phyloP scores from a whole-genome alignment of 2,888 invertebrate genomes.

The Anaspis maculata region DNA sequence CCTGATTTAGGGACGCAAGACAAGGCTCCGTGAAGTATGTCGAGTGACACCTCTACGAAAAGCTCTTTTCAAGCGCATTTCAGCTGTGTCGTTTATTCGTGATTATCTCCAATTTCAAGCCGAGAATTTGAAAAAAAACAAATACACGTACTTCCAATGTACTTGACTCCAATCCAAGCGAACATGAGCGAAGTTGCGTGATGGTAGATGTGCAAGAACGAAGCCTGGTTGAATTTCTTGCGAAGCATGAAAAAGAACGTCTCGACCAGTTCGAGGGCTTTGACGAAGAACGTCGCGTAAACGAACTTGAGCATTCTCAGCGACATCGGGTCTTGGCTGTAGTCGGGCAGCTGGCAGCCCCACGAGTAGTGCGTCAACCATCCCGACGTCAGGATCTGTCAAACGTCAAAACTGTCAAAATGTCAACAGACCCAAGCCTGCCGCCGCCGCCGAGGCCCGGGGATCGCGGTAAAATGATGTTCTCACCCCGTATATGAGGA shows the following conservation, averaged over 20 bases:
- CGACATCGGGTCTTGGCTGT: constrained; percentile 53
- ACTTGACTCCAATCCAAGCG: constrained; percentile 54
- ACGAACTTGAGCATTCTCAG: constrained; percentile 45
- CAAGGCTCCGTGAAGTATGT: too few relatives aligned
- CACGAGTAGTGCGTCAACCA: constrained; percentile 54
- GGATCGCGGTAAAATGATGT: too few relatives aligned
- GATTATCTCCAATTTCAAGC: too few relatives aligned
- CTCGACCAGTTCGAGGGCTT: constrained; percentile 58
- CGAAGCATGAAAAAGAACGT: constrained; percentile 64
- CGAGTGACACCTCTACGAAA: too few relatives aligned
- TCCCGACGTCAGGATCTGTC: constrained; percentile 54
- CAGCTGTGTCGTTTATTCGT: too few relatives aligned
- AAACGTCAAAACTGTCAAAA: too few relatives aligned
- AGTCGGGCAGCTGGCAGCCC: constrained; percentile 64
- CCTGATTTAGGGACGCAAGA: too few relatives aligned
- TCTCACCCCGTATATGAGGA: constrained; percentile 63
- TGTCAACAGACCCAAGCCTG: too few relatives aligned
- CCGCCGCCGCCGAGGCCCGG: too few relatives aligned
- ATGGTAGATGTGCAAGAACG: constrained; percentile 66
- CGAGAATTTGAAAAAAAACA: too few relatives aligned
- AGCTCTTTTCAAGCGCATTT: too few relatives aligned
- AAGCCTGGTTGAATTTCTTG: constrained; percentile 63
- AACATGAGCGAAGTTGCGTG: constrained; percentile 54
- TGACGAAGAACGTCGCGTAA: constrained; percentile 58
- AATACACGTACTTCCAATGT: constrained; percentile 64